Percentiles rank a stretch among this genome's conserved stretches.
phyloP scores from a whole-genome alignment of 2,888 invertebrate species.

The Mimumesa dahlbomi region DNA sequence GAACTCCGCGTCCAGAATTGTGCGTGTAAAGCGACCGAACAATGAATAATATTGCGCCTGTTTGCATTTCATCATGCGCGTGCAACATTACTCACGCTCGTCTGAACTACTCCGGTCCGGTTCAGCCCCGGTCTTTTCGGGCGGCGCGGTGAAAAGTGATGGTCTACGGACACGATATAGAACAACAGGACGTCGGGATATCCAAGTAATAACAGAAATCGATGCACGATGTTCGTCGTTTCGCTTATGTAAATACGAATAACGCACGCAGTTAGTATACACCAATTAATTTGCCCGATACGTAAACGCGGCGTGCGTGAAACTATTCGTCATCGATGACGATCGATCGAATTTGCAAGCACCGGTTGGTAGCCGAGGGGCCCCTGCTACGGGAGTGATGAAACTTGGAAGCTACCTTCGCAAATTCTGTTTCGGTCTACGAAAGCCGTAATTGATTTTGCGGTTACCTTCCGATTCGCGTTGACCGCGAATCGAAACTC shows the following conservation, averaged over 20 bases:
- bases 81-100: conserved; percentile 49
- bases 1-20: not conserved
- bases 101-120: conserved; percentile 23
- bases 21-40: conserved; percentile 31
- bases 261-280: conserved; percentile 42
- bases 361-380: not conserved
- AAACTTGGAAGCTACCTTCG: conserved; percentile 1
- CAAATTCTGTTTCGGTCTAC: conserved; percentile 22
- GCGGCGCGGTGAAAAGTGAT: conserved; percentile 11
- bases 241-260: conserved; percentile 61
- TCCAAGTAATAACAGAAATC: conserved; percentile 61
- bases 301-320: conserved; percentile 50
- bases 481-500: conserved; percentile 7
- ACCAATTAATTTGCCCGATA: conserved; percentile 62
- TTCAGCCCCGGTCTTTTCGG: conserved; percentile 36
- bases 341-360: conserved; percentile 50
- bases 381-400: conserved; percentile 7
- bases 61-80: conserved; percentile 51
- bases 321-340: conserved; percentile 55
- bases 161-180: not conserved
- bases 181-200: not conserved
- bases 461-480: conserved; percentile 5
- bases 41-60: conserved; percentile 51
- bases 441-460: conserved; percentile 7
- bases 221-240: conserved; percentile 41